Conservation (phyloP, 1,140 invertebrate species). For the Drosophila baimaii region DNA sequence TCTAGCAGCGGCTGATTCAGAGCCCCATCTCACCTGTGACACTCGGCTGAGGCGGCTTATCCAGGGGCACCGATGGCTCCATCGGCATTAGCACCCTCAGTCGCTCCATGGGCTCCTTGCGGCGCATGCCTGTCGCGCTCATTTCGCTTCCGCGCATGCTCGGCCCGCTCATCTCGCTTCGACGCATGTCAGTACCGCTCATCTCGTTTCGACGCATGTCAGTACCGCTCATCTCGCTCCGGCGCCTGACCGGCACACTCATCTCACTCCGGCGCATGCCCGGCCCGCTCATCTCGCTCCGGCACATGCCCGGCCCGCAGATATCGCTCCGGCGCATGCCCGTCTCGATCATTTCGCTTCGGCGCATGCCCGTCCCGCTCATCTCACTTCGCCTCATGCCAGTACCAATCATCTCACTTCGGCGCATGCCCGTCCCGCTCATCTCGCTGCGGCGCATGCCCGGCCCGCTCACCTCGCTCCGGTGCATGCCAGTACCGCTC, state of each 20-base stretch:
- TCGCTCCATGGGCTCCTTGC: not conserved
- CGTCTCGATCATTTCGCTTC: not conserved
- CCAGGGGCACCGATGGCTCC: not conserved
- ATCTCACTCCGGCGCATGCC: not conserved
- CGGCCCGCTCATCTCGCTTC: too few relatives aligned
- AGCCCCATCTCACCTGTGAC: constrained; percentile 24
- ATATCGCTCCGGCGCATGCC: not conserved
- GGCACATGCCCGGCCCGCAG: too few relatives aligned
- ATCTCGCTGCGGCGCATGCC: not conserved
- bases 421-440: not conserved
- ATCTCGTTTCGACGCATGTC: not conserved
- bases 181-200: too few relatives aligned
- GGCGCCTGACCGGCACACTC: not conserved
- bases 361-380: not conserved
- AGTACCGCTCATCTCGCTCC: not conserved
- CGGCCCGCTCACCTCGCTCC: too few relatives aligned
- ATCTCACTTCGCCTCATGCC: not conserved
- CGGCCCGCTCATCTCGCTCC: too few relatives aligned
- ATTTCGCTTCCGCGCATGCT: not conserved
- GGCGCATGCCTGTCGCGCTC: not conserved
- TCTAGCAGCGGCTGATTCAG: not conserved
- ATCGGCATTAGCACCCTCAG: not conserved
- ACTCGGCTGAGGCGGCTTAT: not conserved
- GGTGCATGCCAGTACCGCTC: too few relatives aligned
- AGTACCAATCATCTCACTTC: not conserved